These are phyloP conservation scores for Magallana gigas DNA, from an alignment of 1,140 invertebrate genomes.

Conservation along the genomic window DNA sequence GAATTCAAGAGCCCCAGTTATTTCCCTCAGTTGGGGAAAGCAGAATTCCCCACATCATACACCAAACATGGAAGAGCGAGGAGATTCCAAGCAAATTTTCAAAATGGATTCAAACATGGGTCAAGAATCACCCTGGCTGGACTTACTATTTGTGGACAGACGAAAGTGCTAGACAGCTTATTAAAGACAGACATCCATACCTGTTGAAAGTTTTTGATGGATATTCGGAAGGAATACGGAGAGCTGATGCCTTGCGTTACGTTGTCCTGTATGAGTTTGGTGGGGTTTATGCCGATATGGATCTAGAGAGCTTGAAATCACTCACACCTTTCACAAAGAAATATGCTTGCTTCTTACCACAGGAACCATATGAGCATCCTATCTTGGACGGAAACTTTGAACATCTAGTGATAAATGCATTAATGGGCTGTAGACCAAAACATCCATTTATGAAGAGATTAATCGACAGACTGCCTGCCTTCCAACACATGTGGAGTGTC, in stretches of 20 bases:
- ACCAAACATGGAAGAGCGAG: slow-evolving; percentile 76
- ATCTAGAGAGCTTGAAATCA: slow-evolving; percentile 73
- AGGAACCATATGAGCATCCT: slow-evolving; percentile 77
- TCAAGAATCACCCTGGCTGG: slow-evolving; percentile 71
- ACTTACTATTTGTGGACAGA: slow-evolving; percentile 77
- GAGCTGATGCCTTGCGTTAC: slow-evolving; percentile 75
- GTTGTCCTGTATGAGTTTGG: slow-evolving; percentile 75
- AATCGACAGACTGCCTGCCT: slow-evolving; percentile 69
- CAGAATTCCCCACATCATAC: slow-evolving; percentile 74
- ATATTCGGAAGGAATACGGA: slow-evolving; percentile 71
- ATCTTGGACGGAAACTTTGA: slow-evolving; percentile 74
- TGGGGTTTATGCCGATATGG: slow-evolving; percentile 76
- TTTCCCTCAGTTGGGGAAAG: slow-evolving; percentile 61
- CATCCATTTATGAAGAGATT: slow-evolving; percentile 75
- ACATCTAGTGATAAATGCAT: slow-evolving; percentile 74
- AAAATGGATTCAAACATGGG: slow-evolving; percentile 73
- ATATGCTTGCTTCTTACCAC: slow-evolving; percentile 74
- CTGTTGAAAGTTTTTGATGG: slow-evolving; percentile 71
- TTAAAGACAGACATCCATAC: slow-evolving; percentile 69
- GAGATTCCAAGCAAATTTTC: slow-evolving; percentile 70
- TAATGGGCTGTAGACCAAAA: slow-evolving; percentile 72
- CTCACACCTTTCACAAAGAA: slow-evolving; percentile 68
- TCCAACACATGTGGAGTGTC: slow-evolving; percentile 74
- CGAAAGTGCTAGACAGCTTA: slow-evolving; percentile 69
- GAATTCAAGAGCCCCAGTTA: slow-evolving; percentile 57